phyloP scores from a whole-genome alignment of 2,797 vertebrate species.

The Australoheros facetus region DNA sequence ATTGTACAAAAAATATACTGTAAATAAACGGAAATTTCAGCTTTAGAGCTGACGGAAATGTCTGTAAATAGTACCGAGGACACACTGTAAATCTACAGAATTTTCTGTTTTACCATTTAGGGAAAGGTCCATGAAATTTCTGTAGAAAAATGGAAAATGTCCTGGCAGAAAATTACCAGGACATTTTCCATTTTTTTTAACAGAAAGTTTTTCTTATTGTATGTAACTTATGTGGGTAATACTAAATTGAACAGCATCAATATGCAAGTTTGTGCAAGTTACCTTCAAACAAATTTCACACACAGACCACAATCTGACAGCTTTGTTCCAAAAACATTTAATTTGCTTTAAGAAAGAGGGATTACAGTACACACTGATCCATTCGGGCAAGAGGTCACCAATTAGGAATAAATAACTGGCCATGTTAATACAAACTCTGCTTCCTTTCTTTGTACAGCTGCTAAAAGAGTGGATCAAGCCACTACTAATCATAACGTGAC shows the following conservation, averaged over 20 bases:
- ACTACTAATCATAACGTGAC: slow-evolving; percentile 62
- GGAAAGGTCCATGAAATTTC: no score
- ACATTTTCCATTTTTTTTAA: no score
- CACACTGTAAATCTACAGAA: no score
- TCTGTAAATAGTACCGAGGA: no score
- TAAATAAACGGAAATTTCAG: no score
- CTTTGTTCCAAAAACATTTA: slow-evolving; percentile 77
- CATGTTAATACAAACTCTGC: slow-evolving; percentile 78
- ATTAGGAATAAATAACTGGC: slow-evolving; percentile 87
- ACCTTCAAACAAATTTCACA: background rate
- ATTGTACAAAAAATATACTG: no score
- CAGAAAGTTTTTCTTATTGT: no score
- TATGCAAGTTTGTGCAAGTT: background rate
- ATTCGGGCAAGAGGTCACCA: slow-evolving; percentile 77
- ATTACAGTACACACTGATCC: slow-evolving; percentile 82
- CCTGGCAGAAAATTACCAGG: no score
- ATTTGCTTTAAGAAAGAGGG: slow-evolving; percentile 75
- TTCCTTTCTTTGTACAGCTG: slow-evolving; percentile 72
- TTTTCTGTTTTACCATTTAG: no score
- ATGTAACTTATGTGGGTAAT: background rate
- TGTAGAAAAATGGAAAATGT: no score
- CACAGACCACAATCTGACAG: slow-evolving; percentile 1
- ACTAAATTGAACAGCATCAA: background rate
- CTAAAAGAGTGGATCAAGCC: slow-evolving; percentile 72
- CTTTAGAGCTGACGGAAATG: no score